A percentile compares a stretch with the other conserved stretches of the same genome.
These are phyloP conservation scores for Onychomys torridus DNA, from an alignment of 2,797 vertebrate genomes.

Conservation along the genomic window DNA sequence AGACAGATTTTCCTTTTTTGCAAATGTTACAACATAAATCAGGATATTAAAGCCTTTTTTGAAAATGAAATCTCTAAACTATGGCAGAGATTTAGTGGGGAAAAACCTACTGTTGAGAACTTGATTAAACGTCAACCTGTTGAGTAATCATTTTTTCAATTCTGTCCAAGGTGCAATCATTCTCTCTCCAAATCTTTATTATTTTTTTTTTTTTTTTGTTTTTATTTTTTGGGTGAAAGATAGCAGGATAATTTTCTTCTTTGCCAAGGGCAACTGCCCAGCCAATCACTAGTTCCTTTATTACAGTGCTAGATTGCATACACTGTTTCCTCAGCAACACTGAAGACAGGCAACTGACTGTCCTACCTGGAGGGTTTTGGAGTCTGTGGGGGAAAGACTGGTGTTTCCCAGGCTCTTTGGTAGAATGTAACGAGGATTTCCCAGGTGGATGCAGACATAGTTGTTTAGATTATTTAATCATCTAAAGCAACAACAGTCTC, in stretches of 20 bases:
- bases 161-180: neutral
- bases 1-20: slow-evolving; percentile 23
- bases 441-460: neutral
- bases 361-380: neutral
- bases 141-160: slow-evolving; percentile 32
- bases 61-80: slow-evolving; percentile 37
- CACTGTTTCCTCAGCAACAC: neutral
- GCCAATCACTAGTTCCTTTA: neutral
- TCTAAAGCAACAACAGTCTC: slow-evolving; percentile 31
- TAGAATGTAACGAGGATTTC: neutral
- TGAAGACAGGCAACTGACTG: neutral
- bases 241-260: neutral
- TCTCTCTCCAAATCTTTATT: neutral
- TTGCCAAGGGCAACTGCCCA: neutral
- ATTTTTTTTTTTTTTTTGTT: slow-evolving; percentile 5
- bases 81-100: neutral
- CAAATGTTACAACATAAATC: slow-evolving; percentile 9
- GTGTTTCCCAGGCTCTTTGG: neutral
- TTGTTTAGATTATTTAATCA: slow-evolving; percentile 46
- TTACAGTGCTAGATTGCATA: neutral
- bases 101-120: slow-evolving; percentile 9
- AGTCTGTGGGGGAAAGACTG: neutral
- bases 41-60: slow-evolving; percentile 21
- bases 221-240: slow-evolving; percentile 36
- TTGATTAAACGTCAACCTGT: neutral